phyloP scores from a whole-genome alignment of 2,888 invertebrate species.

The Drosophila cognata region DNA sequence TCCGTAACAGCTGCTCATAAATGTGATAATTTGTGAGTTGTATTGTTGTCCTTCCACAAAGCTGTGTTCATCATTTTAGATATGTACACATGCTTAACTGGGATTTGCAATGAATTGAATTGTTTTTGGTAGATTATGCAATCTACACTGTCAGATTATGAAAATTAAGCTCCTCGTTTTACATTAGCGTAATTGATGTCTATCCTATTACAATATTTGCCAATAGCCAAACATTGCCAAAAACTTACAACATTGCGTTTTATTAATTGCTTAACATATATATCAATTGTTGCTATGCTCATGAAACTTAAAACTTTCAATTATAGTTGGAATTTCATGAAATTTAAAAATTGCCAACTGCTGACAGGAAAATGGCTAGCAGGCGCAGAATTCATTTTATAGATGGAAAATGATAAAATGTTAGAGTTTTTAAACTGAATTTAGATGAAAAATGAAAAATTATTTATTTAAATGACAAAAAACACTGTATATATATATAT shows the following conservation, averaged over 20 bases:
- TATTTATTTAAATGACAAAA: background rate
- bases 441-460: background rate
- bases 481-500: background rate
- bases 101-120: conserved; percentile 30
- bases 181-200: conserved; percentile 46
- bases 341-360: conserved; percentile 6
- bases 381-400: background rate
- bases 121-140: conserved; percentile 7
- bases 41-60: conserved; percentile 17
- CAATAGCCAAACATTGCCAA: conserved; percentile 8
- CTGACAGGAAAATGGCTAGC: background rate
- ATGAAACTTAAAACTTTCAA: conserved; percentile 13
- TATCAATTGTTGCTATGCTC: conserved; percentile 15
- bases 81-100: conserved; percentile 12
- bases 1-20: conserved; percentile 31
- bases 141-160: conserved; percentile 5
- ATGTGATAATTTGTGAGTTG: conserved; percentile 6
- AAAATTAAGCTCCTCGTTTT: conserved; percentile 11
- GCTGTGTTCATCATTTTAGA: conserved; percentile 25
- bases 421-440: background rate
- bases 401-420: background rate
- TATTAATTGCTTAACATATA: conserved; percentile 32
- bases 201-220: conserved; percentile 26
- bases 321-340: conserved; percentile 28
- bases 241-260: conserved; percentile 9